Conservation (phyloP, 2,888 invertebrate genomes). For the Clostera curtula region DNA sequence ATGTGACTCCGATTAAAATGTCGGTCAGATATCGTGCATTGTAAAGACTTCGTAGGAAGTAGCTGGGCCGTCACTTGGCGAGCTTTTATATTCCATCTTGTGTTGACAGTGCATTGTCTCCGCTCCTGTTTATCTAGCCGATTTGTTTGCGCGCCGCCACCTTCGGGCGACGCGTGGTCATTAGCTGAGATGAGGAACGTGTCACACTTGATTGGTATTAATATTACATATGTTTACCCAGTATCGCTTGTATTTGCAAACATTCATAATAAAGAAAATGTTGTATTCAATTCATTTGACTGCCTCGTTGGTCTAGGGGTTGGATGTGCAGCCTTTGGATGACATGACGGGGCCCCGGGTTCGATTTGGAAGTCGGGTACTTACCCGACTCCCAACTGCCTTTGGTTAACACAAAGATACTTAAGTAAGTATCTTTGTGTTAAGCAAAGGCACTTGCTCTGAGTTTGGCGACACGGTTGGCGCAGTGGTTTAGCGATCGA, state of each 20-base stretch:
- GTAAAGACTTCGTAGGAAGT: conserved; percentile 30
- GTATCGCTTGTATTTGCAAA: conserved; percentile 8
- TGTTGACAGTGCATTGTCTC: conserved; percentile 65
- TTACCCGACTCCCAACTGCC: too few relatives aligned
- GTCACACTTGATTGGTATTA: conserved; percentile 41
- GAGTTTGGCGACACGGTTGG: too few relatives aligned
- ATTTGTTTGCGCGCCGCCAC: conserved; percentile 57
- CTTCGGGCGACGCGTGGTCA: conserved; percentile 25
- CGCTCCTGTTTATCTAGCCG: conserved; percentile 59
- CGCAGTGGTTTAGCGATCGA: too few relatives aligned
- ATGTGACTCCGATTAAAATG: not conserved
- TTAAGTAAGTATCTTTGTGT: too few relatives aligned
- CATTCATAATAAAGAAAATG: too few relatives aligned
- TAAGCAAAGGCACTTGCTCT: too few relatives aligned
- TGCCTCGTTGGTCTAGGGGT: too few relatives aligned
- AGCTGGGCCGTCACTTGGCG: conserved; percentile 41
- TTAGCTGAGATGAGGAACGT: conserved; percentile 52
- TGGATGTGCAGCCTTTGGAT: too few relatives aligned
- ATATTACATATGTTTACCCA: conserved; percentile 25
- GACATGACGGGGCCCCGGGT: too few relatives aligned
- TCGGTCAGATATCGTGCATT: conserved; percentile 27
- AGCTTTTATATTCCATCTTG: conserved; percentile 66
- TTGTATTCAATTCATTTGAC: too few relatives aligned
- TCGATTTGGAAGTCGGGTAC: too few relatives aligned
- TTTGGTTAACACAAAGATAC: too few relatives aligned